Base-by-base conservation (phyloP, 2,113 vertebrate genomes). In the Grallaria varia region DNA sequence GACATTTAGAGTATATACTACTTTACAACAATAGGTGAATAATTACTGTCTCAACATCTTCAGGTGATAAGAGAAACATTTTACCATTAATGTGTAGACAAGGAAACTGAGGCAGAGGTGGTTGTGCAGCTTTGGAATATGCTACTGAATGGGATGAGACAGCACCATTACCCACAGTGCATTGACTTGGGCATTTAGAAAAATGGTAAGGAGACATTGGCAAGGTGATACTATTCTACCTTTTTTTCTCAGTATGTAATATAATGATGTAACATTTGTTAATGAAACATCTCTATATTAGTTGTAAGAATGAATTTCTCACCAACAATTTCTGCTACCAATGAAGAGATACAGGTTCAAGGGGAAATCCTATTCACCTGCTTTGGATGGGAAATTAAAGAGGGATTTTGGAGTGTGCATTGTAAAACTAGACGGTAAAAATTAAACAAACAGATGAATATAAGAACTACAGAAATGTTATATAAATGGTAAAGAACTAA, bases 251-350 rank as follows among this genome's bases (percentile, higher is more conserved):
- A 78, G 5, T n/a, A 17, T 27, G 24, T 6, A 30, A 24, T 8
- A 19, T 69, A 40, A 27, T 40, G 4, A 2, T 25, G n/a, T 19
- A 68, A 25, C n/a, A 5, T 28, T n/a, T 86, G 10, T 30, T 79
- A n/a, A n/a, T 52, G 6, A 60, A 79, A 83, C 0, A 0, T 35
- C 15, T n/a, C 2, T 15, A 5, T 27, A 21, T 63, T 42, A 40
- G 2, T 21, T 42, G 8, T 47, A 72, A 45, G 11, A 66, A 31
- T 27, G 0, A 63, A 44, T 37, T 90, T 1, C 11, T 90, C 18
- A 45, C 10, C 12, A 78, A 13, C 5, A 52, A 39, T 58, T 87
- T 78, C 18, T 89, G 8, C 19, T 64, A 35, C 12, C 18, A 35
- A 10, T 28, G 6, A 80, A 52, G 25, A 69, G 1, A 6, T 31